Evolutionary conservation across 2,113 vertebrate species (phyloP).

Genomic region (Macroglossus sobrinus): DNA sequence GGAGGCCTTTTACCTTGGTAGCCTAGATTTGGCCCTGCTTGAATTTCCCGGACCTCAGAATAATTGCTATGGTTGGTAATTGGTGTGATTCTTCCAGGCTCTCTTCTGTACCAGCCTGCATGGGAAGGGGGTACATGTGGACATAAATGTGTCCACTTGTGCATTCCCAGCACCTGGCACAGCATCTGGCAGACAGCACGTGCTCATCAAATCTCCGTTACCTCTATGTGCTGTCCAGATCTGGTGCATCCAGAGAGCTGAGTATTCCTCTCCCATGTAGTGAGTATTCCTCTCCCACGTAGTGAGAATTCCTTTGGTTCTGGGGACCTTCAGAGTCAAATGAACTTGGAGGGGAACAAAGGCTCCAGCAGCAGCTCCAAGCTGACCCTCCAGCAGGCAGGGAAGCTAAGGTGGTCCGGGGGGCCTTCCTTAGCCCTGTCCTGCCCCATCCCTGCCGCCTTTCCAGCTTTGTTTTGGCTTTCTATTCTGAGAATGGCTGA

Average conservation of each 20-base stretch:
- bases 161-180: background rate
- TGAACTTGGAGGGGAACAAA: background rate
- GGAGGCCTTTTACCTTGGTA: background rate
- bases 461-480: background rate
- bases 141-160: background rate
- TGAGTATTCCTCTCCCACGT: background rate
- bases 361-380: background rate
- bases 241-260: background rate
- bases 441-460: background rate
- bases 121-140: background rate
- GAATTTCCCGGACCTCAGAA: background rate
- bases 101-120: background rate
- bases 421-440: background rate
- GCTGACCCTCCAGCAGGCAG: background rate
- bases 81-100: background rate
- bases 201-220: background rate
- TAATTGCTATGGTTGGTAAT: background rate
- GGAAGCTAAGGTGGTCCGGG: background rate
- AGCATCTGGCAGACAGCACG: background rate
- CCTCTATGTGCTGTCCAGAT: background rate
- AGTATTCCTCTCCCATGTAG: background rate
- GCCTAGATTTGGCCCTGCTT: background rate
- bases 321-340: background rate
- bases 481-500: background rate
- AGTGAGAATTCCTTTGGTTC: background rate